Base-by-base conservation (phyloP, 2,113 vertebrate genomes). In the Ophiodon elongatus region DNA sequence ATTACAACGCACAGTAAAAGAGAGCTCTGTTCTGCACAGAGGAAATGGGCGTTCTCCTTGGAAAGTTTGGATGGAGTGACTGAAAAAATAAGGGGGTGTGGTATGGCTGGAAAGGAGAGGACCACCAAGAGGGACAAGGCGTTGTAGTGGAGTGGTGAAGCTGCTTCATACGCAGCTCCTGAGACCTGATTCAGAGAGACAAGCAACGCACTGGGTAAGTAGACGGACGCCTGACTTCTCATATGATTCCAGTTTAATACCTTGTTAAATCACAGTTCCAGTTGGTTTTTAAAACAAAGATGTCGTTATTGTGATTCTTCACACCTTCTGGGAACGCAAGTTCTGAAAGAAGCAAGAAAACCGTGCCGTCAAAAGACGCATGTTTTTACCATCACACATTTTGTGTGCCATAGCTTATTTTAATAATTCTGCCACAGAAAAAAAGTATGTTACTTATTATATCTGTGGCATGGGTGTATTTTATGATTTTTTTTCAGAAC, bases 1-100 rank as follows among this genome's bases (percentile, higher is more conserved):
- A 83, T 59, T 31, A 41, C 19, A 72, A 84, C 82, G 73, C 85
- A 74, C 73, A 84, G 89, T 73, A 89, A 76, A 91, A 92, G 75
- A 86, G 87, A 88, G 82, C 93, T 88, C 91, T 94, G 91, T 94
- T 91, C 81, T 77, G 41, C 68, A 1, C 57, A 88, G 84, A 95
- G 95, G 94, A 96, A 95, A 95, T 95, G 88, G 94, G 93, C 88
- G 92, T 93, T 78, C 56, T 73, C 77, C 85, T 81, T 87, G 83
- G 92, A 92, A 92, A 92, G 68, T 92, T 89, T 88, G 89, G 84
- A 92, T 88, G 85, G 80, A 91, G 85, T 73, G 83, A 73, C 60
- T 66, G 43, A 82, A 85, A 84, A 93, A 91, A 86, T 63, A 76
- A 75, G 72, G 84, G 57, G 90, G 89, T 79, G 91, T 87, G 88